Conservation (phyloP, 2,113 vertebrate genomes). For the Sclerurus mexicanus region DNA sequence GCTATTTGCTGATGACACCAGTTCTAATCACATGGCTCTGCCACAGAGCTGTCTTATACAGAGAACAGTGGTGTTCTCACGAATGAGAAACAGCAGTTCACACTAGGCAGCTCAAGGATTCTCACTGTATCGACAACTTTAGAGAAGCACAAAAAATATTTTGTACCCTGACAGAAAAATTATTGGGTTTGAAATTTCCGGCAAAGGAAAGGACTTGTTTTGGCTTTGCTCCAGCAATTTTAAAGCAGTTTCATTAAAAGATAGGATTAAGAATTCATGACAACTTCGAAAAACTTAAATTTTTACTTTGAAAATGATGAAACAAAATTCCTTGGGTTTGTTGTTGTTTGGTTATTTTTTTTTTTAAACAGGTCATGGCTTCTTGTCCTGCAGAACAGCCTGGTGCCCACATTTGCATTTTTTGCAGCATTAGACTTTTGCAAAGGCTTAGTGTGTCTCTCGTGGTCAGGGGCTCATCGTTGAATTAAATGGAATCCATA, state of each 20-base stretch:
- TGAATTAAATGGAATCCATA: neutral
- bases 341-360: neutral
- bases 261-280: neutral
- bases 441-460: neutral
- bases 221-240: neutral
- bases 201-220: neutral
- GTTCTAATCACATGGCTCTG: neutral
- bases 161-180: neutral
- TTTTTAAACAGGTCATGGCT: neutral
- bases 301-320: neutral
- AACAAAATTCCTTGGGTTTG: neutral
- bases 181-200: neutral
- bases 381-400: neutral
- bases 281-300: neutral
- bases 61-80: neutral
- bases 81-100: neutral
- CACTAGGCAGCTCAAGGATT: neutral
- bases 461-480: neutral
- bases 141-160: neutral
- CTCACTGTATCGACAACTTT: neutral
- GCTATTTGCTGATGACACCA: neutral
- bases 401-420: neutral
- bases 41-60: neutral
- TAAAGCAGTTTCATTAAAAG: neutral
- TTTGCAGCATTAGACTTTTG: neutral